Evolutionary conservation across 2,888 invertebrate genomes (phyloP).

Genomic region (Acleris sparsana): DNA sequence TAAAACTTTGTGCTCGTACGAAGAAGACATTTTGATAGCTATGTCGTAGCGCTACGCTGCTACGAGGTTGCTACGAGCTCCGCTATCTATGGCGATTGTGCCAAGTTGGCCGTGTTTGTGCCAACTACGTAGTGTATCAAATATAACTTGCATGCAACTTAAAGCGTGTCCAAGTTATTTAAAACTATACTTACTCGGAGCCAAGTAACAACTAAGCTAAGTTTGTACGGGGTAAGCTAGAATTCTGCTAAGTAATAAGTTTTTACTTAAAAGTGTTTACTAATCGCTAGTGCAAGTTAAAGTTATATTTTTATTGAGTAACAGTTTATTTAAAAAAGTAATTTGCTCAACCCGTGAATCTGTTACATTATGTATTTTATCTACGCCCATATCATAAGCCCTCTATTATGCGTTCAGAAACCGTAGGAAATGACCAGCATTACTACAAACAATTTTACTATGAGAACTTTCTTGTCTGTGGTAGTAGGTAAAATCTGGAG

Average conservation of each 20-base stretch:
- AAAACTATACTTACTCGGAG: not conserved
- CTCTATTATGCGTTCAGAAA: no score
- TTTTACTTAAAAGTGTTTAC: not conserved
- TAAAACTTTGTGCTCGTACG: not conserved
- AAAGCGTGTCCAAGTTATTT: constrained; percentile 1
- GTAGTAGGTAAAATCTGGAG: no score
- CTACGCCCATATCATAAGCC: no score
- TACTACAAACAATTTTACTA: no score
- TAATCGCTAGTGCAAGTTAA: not conserved
- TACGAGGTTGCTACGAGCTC: constrained; percentile 7
- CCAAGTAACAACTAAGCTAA: not conserved
- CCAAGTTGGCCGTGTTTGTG: constrained; percentile 6
- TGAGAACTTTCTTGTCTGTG: no score
- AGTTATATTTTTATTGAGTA: not conserved
- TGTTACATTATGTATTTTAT: no score
- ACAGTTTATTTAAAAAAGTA: no score
- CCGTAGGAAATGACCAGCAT: no score
- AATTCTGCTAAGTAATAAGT: not conserved
- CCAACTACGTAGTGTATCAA: constrained; percentile 11
- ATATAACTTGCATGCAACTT: constrained; percentile 5
- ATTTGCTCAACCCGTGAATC: no score
- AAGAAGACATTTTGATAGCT: not conserved
- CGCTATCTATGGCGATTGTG: constrained; percentile 5
- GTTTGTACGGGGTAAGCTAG: not conserved
- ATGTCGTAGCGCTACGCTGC: constrained; percentile 14